Base-by-base conservation (phyloP, 2,888 invertebrate species). In the Calephelis perditalis region DNA sequence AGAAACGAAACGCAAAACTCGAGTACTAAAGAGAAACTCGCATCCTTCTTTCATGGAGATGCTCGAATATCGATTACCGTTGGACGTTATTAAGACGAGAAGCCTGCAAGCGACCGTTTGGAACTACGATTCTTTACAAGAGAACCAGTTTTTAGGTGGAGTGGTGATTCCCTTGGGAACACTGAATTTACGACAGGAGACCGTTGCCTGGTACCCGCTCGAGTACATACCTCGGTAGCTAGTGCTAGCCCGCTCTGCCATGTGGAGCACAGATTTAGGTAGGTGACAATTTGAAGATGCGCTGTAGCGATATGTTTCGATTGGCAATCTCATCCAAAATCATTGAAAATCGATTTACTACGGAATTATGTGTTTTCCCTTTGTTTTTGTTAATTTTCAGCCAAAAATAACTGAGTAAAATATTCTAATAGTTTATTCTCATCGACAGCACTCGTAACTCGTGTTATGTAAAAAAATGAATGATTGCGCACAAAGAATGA, bases 11-110 rank as follows among this genome's bases (percentile, higher is more conserved):
- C 92, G 98, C 59, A 99, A 99, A 87, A 99, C 99, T 0, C 96
- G 97, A 84, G 96, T 98, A 2, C 94, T 98, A 1, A 95, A 95
- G 72, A 95, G 96, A 69, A 97, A 96, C 77, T 96, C 97, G 73
- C 97, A 98, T 83, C 99, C 99, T 0, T 98, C 98, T 15, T 99
- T 98, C 86, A 99, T 99, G 97, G 98, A 98, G 92, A 97, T 97
- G 96, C 89, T 98, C 79, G 97, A 97, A 77, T 98, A 98, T 76
- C 93, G 97, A 64, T 93, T 98, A 89, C 94, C 96, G 0, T 76
- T 96, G 66, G 96, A 97, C 57, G 93, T 95, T 52, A 93, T 98
- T 12, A 92, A 93, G 75, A 92, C 91, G 68, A 92, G 96, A 57
- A 93, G 92, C 9, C 86, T 99, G n/a, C 97, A 98, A 81, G 97